Percentiles rank a stretch among this genome's conserved stretches.
Evolutionary conservation across 2,113 vertebrate species (phyloP).

Genomic region (Lipotes vexillifer): DNA sequence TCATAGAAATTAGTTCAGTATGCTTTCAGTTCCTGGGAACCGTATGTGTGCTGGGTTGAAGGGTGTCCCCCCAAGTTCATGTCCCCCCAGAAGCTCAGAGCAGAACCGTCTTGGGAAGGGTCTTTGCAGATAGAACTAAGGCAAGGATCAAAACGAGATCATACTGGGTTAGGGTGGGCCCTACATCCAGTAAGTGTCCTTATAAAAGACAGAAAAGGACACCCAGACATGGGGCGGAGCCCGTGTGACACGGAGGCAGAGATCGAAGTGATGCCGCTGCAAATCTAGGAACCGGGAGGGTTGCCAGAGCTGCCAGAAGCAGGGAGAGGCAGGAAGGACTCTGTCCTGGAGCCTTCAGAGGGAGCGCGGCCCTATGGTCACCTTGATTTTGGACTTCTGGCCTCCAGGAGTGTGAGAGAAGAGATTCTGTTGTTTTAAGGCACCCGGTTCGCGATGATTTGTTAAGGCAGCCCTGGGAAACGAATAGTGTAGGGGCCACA

Average conservation of each 20-base stretch:
- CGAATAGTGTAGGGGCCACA: accelerated
- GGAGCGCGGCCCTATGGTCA: accelerated
- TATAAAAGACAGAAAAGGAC: background rate
- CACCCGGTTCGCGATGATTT: accelerated
- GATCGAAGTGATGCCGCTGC: accelerated
- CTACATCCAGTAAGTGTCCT: background rate
- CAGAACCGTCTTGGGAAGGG: background rate
- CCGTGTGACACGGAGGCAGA: accelerated
- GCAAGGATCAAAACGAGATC: background rate
- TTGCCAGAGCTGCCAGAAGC: background rate
- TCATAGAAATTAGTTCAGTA: accelerated
- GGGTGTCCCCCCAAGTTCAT: background rate
- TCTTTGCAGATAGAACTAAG: background rate
- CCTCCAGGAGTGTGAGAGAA: background rate
- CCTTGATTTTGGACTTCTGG: background rate
- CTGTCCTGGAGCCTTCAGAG: background rate
- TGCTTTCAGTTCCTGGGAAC: background rate
- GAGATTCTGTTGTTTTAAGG: background rate
- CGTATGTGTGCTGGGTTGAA: accelerated
- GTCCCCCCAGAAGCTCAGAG: background rate
- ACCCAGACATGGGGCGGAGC: accelerated
- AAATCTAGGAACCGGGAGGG: accelerated
- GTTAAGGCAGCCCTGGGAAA: background rate
- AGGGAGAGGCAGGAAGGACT: accelerated
- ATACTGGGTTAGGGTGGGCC: background rate